phyloP scores from a whole-genome alignment of 2,888 invertebrate species.

The Euspilapteryx auroguttella region DNA sequence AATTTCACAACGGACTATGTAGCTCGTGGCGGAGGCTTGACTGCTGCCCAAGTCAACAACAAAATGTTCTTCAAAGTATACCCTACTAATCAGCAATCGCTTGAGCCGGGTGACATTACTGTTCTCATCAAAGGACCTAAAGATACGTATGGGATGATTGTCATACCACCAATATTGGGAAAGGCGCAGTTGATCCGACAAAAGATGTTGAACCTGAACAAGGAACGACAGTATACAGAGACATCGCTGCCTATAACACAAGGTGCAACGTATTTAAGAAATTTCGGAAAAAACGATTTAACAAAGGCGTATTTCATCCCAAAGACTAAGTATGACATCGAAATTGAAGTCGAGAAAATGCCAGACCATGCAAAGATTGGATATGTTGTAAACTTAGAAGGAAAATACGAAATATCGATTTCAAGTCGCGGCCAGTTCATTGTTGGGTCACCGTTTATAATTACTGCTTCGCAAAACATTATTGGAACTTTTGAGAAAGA shows the following conservation, averaged over 20 bases:
- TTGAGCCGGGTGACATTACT: conserved; percentile 48
- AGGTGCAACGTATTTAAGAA: conserved; percentile 40
- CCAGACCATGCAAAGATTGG: conserved; percentile 51
- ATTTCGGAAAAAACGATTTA: conserved; percentile 46
- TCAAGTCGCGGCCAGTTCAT: conserved; percentile 57
- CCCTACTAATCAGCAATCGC: conserved; percentile 46
- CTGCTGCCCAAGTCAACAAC: conserved; percentile 57
- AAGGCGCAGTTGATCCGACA: conserved; percentile 48
- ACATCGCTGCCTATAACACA: conserved; percentile 41
- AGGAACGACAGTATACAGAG: conserved; percentile 32
- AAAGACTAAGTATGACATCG: conserved; percentile 50
- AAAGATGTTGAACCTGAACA: conserved; percentile 36
- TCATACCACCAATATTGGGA: conserved; percentile 42
- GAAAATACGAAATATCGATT: conserved; percentile 60
- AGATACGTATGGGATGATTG: conserved; percentile 42
- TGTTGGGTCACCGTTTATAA: conserved; percentile 62
- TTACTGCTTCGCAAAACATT: conserved; percentile 43
- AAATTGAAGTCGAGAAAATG: conserved; percentile 43
- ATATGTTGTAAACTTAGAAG: conserved; percentile 50
- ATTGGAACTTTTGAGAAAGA: conserved; percentile 30
- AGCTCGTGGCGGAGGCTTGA: conserved; percentile 63
- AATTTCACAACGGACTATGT: conserved; percentile 55
- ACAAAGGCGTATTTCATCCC: conserved; percentile 48
- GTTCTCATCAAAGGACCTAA: conserved; percentile 49
- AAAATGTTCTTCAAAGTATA: conserved; percentile 63